Percentiles rank a stretch among this genome's conserved stretches.
These are phyloP conservation scores for Ips typographus DNA, from an alignment of 1,140 invertebrate genomes.

Conservation along the genomic window DNA sequence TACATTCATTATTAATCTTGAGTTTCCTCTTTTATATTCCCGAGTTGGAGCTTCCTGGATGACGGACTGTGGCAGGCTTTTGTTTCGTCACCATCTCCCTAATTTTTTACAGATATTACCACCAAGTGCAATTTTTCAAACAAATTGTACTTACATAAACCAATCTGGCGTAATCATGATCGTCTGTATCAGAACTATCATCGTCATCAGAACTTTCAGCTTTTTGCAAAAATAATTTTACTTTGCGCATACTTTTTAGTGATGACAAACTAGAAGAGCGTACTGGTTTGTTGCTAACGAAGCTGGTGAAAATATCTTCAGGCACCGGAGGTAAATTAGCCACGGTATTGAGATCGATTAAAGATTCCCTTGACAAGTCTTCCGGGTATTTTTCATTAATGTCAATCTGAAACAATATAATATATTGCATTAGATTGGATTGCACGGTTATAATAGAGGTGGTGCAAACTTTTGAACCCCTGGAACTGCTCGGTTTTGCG, in stretches of 20 bases:
- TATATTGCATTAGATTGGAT: conserved; percentile 11
- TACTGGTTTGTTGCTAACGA: conserved; percentile 45
- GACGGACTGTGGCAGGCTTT: conserved; percentile 29
- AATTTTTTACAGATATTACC: conserved; percentile 7
- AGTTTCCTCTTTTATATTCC: conserved; percentile 49
- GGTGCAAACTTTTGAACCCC: conserved; percentile 29
- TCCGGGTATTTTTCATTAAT: conserved; percentile 54
- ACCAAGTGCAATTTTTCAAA: not conserved
- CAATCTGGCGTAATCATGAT: conserved; percentile 43
- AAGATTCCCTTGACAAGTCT: conserved; percentile 51
- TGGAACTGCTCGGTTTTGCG: conserved; percentile 33
- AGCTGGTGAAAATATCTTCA: conserved; percentile 52
- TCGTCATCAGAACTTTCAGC: conserved; percentile 52
- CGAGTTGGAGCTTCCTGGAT: conserved; percentile 42
- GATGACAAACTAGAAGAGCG: conserved; percentile 51
- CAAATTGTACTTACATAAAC: conserved; percentile 26
- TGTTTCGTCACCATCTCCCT: conserved; percentile 44
- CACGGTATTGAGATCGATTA: conserved; percentile 51
- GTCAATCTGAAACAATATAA: conserved; percentile 37
- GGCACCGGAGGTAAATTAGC: conserved; percentile 52
- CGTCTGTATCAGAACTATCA: conserved; percentile 48
- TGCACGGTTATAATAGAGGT: too few relatives aligned
- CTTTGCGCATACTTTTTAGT: conserved; percentile 51
- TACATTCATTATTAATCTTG: conserved; percentile 38
- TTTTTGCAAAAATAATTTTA: conserved; percentile 51